A percentile compares a stretch with the other conserved stretches of the same genome.
phyloP scores from a whole-genome alignment of 2,113 vertebrate species.

The Cichladusa arquata region DNA sequence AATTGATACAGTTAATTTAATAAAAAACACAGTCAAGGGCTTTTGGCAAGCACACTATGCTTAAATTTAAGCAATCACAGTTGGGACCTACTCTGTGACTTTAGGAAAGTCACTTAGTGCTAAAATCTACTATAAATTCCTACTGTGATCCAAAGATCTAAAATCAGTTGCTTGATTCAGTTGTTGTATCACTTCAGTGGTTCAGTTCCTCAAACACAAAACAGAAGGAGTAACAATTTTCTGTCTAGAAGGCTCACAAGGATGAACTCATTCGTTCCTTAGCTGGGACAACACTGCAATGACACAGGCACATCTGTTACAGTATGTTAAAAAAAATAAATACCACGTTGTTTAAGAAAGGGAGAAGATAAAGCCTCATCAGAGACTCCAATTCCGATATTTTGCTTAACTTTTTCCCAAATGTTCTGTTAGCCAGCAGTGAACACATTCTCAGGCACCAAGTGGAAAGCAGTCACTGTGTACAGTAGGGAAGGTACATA shows the following conservation, averaged over 20 bases:
- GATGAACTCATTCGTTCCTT: neutral
- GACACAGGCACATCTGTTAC: neutral
- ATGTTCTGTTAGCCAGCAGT: neutral
- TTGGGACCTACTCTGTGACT: neutral
- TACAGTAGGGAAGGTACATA: conserved; percentile 6
- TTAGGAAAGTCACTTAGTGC: neutral
- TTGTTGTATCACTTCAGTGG: too few species aligned
- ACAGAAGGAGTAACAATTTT: neutral
- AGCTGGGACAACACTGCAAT: neutral
- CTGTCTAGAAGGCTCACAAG: neutral
- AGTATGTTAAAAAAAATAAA: neutral
- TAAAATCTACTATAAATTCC: neutral
- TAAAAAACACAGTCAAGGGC: neutral
- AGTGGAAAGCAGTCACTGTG: neutral
- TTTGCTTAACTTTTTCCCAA: neutral
- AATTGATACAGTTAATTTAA: neutral
- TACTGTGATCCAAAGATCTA: neutral
- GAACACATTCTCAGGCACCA: neutral
- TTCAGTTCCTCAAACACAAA: neutral
- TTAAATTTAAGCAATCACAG: neutral
- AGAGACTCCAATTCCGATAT: neutral
- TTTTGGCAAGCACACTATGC: neutral
- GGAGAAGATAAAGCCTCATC: neutral
- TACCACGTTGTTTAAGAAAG: neutral
- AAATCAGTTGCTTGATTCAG: neutral